These are phyloP conservation scores for Watersipora subatra DNA, from an alignment of 1,140 invertebrate genomes.

Conservation along the genomic window DNA sequence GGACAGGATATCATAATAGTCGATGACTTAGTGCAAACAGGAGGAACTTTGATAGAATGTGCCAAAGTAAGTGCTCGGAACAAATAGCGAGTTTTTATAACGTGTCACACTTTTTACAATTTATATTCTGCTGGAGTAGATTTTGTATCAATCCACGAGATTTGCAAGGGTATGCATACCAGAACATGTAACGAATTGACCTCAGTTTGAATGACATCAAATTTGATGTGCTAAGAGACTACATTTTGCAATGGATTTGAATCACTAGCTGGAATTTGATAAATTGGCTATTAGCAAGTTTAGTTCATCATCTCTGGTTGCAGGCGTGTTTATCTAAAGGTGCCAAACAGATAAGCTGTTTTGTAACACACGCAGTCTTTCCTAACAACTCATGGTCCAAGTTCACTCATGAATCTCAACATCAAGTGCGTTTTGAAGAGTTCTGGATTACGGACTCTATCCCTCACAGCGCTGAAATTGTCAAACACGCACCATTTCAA, in stretches of 20 bases:
- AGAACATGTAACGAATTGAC: too few species aligned
- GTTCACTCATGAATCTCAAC: slow-evolving; percentile 18
- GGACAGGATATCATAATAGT: slow-evolving; percentile 36
- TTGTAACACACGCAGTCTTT: slow-evolving; percentile 40
- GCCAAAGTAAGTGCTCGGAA: slow-evolving; percentile 25
- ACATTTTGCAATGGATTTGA: too few species aligned
- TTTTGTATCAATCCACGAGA: too few species aligned
- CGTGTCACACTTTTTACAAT: too few species aligned
- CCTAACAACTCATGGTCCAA: slow-evolving; percentile 35
- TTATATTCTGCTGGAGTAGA: too few species aligned
- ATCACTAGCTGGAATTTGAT: too few species aligned
- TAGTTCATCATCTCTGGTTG: too few species aligned
- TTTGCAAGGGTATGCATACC: too few species aligned
- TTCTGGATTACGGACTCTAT: slow-evolving; percentile 41
- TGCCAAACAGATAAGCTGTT: slow-evolving; percentile 29
- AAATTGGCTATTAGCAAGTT: too few species aligned
- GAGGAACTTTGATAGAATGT: slow-evolving; percentile 36
- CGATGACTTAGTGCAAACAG: slow-evolving; percentile 39
- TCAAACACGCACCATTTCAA: slow-evolving; percentile 29
- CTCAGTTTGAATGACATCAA: too few species aligned
- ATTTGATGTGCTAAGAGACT: too few species aligned
- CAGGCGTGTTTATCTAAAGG: slow-evolving; percentile 30
- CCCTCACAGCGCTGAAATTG: slow-evolving; percentile 31
- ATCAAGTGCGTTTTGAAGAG: slow-evolving; percentile 23
- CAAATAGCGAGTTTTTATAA: too few species aligned